Evolutionary conservation across 2,113 vertebrate genomes (phyloP).

Genomic region (Antechinus stuartii): DNA sequence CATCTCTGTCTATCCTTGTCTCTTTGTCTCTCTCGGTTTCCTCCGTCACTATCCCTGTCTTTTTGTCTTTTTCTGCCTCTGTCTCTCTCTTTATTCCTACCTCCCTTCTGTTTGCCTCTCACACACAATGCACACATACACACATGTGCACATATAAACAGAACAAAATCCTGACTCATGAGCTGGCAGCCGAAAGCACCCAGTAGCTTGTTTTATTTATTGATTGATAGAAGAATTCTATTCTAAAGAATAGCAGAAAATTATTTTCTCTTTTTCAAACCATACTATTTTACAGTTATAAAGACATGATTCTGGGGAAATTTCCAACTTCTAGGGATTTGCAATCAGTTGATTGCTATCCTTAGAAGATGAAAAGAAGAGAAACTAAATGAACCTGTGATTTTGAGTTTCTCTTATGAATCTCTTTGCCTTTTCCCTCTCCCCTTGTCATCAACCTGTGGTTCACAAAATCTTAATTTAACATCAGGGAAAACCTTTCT

Average conservation of each 20-base stretch:
- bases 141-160: background rate
- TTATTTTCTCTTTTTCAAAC: background rate
- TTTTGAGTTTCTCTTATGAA: background rate
- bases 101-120: background rate
- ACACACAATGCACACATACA: too few species aligned
- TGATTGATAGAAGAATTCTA: background rate
- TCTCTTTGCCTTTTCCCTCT: background rate
- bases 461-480: background rate
- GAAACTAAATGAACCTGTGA: background rate
- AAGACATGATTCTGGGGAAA: constrained; percentile 12
- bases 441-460: background rate
- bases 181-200: background rate
- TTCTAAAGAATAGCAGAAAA: too few species aligned
- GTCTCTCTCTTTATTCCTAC: background rate
- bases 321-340: constrained; percentile 1
- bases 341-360: background rate
- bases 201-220: background rate
- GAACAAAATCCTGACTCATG: background rate
- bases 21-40: background rate
- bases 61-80: background rate
- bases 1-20: background rate
- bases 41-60: background rate
- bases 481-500: background rate
- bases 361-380: background rate
- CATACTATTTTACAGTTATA: background rate